These are phyloP conservation scores for Andrena cerasifolii DNA, from an alignment of 1,140 invertebrate species.

Conservation along the genomic window DNA sequence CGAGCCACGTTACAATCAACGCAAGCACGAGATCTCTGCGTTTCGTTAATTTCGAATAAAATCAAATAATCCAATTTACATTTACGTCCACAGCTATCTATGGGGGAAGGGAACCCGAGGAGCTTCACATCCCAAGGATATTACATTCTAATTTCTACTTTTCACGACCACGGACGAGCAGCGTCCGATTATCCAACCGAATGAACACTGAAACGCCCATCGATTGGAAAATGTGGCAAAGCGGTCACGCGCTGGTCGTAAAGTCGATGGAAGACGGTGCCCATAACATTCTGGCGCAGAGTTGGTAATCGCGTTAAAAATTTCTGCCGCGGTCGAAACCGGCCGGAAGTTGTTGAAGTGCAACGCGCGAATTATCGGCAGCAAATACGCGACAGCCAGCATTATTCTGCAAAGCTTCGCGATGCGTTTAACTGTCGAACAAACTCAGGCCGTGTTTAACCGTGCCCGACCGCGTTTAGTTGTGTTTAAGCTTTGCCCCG, in stretches of 20 bases:
- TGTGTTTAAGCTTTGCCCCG: background rate
- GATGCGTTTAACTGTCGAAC: constrained; percentile 16
- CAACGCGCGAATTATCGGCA: background rate
- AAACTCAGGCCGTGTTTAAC: constrained; percentile 4
- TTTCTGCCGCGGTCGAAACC: background rate
- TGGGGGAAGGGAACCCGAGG: too few species aligned
- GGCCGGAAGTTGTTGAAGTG: background rate
- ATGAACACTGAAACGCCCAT: background rate
- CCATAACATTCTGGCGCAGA: constrained; percentile 6
- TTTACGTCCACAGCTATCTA: too few species aligned
- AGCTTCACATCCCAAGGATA: too few species aligned
- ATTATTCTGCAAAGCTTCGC: constrained; percentile 37
- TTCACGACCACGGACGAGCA: background rate
- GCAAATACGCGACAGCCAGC: background rate
- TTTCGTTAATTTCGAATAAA: too few species aligned
- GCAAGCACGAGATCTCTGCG: too few species aligned
- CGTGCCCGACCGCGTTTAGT: constrained; percentile 14
- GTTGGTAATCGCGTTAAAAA: background rate
- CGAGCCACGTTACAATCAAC: too few species aligned
- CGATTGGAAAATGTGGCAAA: background rate
- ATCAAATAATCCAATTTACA: too few species aligned
- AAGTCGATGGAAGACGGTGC: background rate
- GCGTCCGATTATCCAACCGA: background rate
- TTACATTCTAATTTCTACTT: background rate
- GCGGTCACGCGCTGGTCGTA: constrained; percentile 3